These are phyloP conservation scores for Platygyra sinensis DNA, from an alignment of 64 coral and sea anemone species.

Conservation along the genomic window DNA sequence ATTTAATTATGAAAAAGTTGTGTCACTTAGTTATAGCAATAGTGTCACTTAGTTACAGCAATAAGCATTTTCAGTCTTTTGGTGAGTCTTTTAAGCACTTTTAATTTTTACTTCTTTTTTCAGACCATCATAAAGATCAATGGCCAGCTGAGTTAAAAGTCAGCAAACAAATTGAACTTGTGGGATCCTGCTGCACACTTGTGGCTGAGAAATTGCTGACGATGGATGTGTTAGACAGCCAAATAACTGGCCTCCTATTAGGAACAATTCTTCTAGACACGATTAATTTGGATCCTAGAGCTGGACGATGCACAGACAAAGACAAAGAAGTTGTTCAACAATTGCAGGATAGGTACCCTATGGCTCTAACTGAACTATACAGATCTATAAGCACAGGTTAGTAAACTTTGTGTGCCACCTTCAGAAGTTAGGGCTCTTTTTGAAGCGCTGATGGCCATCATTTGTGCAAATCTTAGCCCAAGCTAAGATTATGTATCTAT, in stretches of 20 bases:
- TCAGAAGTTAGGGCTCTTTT: background rate
- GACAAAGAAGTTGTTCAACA: constrained; percentile 58
- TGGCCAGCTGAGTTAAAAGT: constrained; percentile 4
- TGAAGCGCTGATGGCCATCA: background rate
- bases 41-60: too few relatives aligned
- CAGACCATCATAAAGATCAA: constrained; percentile 85
- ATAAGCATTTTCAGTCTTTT: background rate
- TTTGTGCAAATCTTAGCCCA: background rate
- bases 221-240: constrained; percentile 56
- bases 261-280: constrained; percentile 81
- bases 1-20: too few relatives aligned
- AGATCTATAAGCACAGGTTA: constrained; percentile 65
- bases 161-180: constrained; percentile 73
- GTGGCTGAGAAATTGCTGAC: constrained; percentile 65
- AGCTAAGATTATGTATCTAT: too few relatives aligned
- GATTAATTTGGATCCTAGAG: constrained; percentile 75
- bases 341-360: constrained; percentile 28
- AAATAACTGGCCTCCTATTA: constrained; percentile 53
- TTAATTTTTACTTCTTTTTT: background rate
- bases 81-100: background rate
- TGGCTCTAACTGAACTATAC: constrained; percentile 64
- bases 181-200: constrained; percentile 87
- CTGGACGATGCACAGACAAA: constrained; percentile 65
- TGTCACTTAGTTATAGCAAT: too few relatives aligned
- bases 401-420: background rate